These are phyloP conservation scores for Platyrinchus mystaceus DNA, from an alignment of 2,797 vertebrate species.

Conservation along the genomic window DNA sequence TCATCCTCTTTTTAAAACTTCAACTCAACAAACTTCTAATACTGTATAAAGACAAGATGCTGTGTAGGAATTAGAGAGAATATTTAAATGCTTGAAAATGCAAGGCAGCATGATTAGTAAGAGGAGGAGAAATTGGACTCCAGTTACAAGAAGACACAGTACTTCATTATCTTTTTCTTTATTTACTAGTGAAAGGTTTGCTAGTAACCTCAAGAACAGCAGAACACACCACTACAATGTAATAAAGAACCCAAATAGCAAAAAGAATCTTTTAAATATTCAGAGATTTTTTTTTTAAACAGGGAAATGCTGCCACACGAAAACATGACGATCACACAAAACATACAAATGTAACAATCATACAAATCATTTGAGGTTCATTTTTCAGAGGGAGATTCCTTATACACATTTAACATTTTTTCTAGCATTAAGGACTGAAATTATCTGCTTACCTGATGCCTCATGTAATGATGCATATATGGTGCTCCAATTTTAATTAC, in stretches of 20 bases:
- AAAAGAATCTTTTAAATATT: background rate
- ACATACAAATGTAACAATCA: background rate
- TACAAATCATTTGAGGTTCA: rapidly evolving
- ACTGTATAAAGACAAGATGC: background rate
- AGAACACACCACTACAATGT: background rate
- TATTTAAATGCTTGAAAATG: background rate
- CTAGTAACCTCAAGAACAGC: background rate
- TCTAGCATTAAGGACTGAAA: background rate
- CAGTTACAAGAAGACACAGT: background rate
- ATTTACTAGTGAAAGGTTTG: background rate
- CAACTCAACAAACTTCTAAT: background rate
- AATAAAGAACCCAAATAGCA: background rate
- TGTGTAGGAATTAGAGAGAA: background rate
- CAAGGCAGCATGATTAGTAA: background rate
- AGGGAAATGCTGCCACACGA: background rate
- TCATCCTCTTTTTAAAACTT: background rate
- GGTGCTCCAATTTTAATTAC: constrained; percentile 90
- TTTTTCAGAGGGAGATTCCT: background rate
- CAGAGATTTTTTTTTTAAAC: background rate
- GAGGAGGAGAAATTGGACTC: background rate
- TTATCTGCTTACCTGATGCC: constrained; percentile 87
- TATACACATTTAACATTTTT: background rate
- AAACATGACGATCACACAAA: background rate
- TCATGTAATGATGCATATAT: constrained; percentile 98
- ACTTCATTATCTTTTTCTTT: background rate